Evolutionary conservation across 2,797 vertebrate species (phyloP).

Genomic region (Acanthurus leucopareius): DNA sequence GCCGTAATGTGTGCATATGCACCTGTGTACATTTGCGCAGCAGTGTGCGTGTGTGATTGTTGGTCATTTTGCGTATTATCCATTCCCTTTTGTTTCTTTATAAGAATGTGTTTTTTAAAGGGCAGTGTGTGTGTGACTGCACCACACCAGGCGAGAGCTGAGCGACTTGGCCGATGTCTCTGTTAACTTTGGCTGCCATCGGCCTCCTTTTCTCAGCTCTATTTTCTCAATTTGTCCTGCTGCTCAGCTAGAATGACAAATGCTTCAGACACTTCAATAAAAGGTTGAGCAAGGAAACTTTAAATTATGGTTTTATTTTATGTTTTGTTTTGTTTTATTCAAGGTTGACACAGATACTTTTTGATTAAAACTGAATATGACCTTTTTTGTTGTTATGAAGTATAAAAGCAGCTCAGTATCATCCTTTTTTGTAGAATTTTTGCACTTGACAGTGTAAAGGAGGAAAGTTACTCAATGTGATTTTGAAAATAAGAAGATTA

Average conservation of each 20-base stretch:
- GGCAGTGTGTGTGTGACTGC: conserved; percentile 37
- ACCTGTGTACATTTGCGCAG: neutral
- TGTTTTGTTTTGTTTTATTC: conserved; percentile 12
- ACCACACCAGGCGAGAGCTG: conserved; percentile 32
- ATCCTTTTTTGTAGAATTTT: neutral
- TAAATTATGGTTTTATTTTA: conserved; percentile 46
- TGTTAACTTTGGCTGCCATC: conserved; percentile 80
- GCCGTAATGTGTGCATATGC: neutral
- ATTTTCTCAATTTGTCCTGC: conserved; percentile 54
- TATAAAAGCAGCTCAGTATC: neutral
- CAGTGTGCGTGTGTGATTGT: neutral
- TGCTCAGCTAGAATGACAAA: conserved; percentile 63
- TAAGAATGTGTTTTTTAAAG: conserved; percentile 31
- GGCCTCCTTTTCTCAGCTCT: conserved; percentile 54
- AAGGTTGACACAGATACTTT: conserved; percentile 4
- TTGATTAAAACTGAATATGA: conserved; percentile 22
- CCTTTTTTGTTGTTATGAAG: neutral
- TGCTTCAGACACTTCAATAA: conserved; percentile 36
- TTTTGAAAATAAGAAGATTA: neutral
- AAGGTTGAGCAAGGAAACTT: conserved; percentile 66
- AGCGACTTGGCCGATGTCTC: conserved; percentile 68
- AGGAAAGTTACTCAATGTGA: conserved; percentile 23
- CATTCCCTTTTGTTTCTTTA: conserved; percentile 1
- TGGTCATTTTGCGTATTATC: conserved; percentile 16
- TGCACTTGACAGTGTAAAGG: neutral